Evolutionary conservation across 2,888 invertebrate species (phyloP).

Genomic region (Aethes cnicana): DNA sequence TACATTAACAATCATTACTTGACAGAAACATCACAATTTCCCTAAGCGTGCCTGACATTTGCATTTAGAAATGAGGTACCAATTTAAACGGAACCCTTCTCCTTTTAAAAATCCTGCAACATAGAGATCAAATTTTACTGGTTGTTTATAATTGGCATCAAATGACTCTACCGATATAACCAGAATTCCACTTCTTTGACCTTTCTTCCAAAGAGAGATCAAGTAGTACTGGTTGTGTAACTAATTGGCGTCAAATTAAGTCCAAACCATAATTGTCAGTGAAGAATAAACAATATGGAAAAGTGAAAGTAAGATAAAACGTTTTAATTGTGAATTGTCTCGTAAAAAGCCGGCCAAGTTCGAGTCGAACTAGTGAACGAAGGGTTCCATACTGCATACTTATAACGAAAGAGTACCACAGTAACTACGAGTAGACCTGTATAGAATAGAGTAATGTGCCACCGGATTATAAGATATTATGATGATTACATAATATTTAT

Average conservation of each 20-base stretch:
- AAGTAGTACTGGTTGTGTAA: background rate
- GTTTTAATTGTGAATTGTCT: background rate
- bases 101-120: too few species aligned
- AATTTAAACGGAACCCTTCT: background rate
- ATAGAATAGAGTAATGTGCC: too few species aligned
- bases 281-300: slow-evolving; percentile 5
- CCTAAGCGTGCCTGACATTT: slow-evolving; percentile 15
- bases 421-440: too few species aligned
- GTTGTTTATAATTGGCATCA: slow-evolving; percentile 5
- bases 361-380: too few species aligned
- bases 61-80: slow-evolving; percentile 4
- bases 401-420: too few species aligned
- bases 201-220: background rate
- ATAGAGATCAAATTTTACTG: background rate
- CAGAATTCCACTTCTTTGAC: background rate
- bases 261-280: slow-evolving; percentile 12
- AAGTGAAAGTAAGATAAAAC: slow-evolving; percentile 8
- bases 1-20: background rate
- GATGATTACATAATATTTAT: too few species aligned
- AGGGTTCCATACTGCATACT: too few species aligned
- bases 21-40: slow-evolving; percentile 1
- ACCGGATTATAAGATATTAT: too few species aligned
- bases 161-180: slow-evolving; percentile 9
- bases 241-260: slow-evolving; percentile 17
- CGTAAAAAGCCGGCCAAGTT: too few species aligned